Evolutionary conservation across 1,140 invertebrate species (phyloP).

Genomic region (Anadara kagoshimensis): DNA sequence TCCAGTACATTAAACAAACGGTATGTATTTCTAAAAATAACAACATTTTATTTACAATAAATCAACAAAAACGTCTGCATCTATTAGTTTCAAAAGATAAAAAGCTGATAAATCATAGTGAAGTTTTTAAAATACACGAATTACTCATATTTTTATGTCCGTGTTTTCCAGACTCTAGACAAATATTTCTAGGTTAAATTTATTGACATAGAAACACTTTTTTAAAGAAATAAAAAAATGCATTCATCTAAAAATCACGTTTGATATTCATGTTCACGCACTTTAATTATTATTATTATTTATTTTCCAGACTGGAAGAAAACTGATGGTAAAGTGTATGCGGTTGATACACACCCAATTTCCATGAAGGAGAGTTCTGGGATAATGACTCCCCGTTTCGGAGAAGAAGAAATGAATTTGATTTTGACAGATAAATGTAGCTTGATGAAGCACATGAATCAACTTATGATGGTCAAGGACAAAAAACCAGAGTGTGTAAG

Average conservation of each 20-base stretch:
- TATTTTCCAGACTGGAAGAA: conserved; percentile 25
- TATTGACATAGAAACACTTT: not conserved
- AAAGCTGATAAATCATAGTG: not conserved
- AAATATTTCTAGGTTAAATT: not conserved
- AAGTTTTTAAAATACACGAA: not conserved
- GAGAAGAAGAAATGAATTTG: conserved; percentile 6
- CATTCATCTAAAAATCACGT: not conserved
- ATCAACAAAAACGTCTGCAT: not conserved
- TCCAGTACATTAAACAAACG: not conserved
- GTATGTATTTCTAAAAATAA: not conserved
- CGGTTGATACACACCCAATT: conserved; percentile 46
- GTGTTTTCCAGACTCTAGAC: not conserved
- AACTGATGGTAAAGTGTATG: conserved; percentile 36
- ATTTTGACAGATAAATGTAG: conserved; percentile 16
- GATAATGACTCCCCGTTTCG: conserved; percentile 6
- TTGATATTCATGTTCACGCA: not conserved
- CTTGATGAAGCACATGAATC: conserved; percentile 2
- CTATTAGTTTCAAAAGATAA: not conserved
- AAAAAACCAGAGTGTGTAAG: conserved; percentile 22
- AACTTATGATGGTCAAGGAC: conserved; percentile 9
- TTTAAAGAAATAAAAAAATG: not conserved
- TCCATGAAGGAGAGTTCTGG: conserved; percentile 21
- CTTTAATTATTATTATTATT: not conserved
- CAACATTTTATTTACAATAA: not conserved
- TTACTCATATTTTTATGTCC: not conserved